Percentiles rank a stretch among this genome's conserved stretches.
Conservation (phyloP, 2,113 vertebrate species). For the Scomber japonicus region DNA sequence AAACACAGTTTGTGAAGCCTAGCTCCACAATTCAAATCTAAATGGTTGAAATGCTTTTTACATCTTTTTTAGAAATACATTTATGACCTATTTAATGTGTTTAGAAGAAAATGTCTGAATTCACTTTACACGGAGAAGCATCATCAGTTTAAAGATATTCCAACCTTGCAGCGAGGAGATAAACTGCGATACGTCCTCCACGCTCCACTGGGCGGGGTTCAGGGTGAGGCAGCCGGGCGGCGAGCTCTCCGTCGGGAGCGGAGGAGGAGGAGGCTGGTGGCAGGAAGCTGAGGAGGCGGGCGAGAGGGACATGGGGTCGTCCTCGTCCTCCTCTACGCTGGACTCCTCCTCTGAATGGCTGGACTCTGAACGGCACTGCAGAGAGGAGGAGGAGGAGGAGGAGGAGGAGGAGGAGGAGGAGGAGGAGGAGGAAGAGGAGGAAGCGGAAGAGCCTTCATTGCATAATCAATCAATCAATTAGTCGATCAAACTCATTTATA, state of each 20-base stretch:
- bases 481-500: no score
- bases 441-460: neutral
- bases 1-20: no score
- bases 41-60: no score
- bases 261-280: conserved; percentile 82
- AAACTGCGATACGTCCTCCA: conserved; percentile 95
- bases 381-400: neutral
- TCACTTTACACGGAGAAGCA: no score
- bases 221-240: conserved; percentile 87
- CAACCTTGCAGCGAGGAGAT: conserved; percentile 96
- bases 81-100: no score
- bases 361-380: conserved; percentile 92
- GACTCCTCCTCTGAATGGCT: conserved; percentile 95
- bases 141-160: neutral
- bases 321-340: conserved; percentile 90
- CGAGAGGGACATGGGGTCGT: conserved; percentile 90
- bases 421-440: no score
- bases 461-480: no score
- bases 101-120: no score
- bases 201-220: conserved; percentile 93
- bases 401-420: neutral
- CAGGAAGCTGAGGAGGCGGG: conserved; percentile 90
- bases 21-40: no score
- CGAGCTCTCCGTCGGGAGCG: conserved; percentile 75
- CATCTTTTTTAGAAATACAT: no score